These are phyloP conservation scores for Gopherus flavomarginatus DNA, from an alignment of 2,113 vertebrate genomes.

Conservation along the genomic window DNA sequence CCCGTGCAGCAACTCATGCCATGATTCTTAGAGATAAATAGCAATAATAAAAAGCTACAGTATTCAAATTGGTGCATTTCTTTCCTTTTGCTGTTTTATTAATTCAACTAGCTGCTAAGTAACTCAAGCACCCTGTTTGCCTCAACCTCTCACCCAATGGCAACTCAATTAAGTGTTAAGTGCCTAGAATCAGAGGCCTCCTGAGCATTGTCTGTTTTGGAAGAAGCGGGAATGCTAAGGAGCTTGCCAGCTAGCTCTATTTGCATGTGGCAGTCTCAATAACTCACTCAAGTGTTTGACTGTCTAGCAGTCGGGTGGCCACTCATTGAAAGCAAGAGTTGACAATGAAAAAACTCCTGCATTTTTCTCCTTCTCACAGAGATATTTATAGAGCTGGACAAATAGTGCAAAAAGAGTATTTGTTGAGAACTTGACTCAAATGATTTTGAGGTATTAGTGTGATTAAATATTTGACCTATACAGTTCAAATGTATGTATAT, in stretches of 20 bases:
- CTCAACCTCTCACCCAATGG: background rate
- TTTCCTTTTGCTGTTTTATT: background rate
- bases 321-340: conserved; percentile 20
- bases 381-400: conserved; percentile 2
- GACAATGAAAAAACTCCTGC: background rate
- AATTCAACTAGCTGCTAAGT: background rate
- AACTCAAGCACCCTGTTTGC: background rate
- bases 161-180: background rate
- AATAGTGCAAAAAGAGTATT: background rate
- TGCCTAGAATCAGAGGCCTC: background rate
- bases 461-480: conserved; percentile 28
- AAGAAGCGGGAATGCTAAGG: conserved; percentile 1
- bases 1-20: background rate
- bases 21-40: background rate
- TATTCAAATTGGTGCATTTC: background rate
- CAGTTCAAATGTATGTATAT: background rate
- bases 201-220: background rate
- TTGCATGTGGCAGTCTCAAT: conserved; percentile 2
- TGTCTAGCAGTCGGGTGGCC: conserved; percentile 19
- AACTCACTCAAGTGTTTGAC: background rate
- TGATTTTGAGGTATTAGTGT: background rate
- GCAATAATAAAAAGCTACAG: background rate
- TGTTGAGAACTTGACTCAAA: conserved; percentile 26
- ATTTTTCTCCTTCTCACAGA: background rate
- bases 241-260: background rate